Percentiles rank a stretch among this genome's conserved stretches.
phyloP scores from a whole-genome alignment of 2,888 invertebrate species.

The Neuroscelio doddi region DNA sequence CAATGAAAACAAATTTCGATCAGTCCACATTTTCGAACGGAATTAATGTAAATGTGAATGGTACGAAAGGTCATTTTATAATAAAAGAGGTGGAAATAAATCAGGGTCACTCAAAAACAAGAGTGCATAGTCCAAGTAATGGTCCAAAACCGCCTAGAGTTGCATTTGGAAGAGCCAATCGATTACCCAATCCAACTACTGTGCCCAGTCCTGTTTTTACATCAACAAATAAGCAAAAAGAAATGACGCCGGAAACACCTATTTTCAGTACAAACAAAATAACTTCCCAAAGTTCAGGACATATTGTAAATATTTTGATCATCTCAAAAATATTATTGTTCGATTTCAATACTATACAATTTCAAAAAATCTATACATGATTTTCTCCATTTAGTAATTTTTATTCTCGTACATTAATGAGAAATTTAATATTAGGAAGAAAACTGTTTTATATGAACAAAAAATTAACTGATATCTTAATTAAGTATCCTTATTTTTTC shows the following conservation, averaged over 20 bases:
- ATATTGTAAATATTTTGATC: constrained; percentile 2
- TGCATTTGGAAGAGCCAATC: constrained; percentile 20
- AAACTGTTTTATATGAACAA: too few relatives aligned
- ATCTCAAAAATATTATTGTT: too few relatives aligned
- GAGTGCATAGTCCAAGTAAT: constrained; percentile 22
- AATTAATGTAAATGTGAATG: constrained; percentile 54
- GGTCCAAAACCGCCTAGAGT: constrained; percentile 32
- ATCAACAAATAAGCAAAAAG: background rate
- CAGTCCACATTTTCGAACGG: constrained; percentile 24
- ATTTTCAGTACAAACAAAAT: too few relatives aligned
- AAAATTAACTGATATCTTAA: too few relatives aligned
- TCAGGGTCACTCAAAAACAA: constrained; percentile 59
- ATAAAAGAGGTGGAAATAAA: constrained; percentile 54
- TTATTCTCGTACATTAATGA: too few relatives aligned
- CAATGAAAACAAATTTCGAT: background rate
- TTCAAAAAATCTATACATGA: too few relatives aligned
- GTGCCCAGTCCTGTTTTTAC: constrained; percentile 3
- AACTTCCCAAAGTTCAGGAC: background rate
- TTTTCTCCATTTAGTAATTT: too few relatives aligned
- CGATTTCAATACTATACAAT: too few relatives aligned
- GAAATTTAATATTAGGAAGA: too few relatives aligned
- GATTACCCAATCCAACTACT: constrained; percentile 1
- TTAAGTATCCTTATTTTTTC: too few relatives aligned
- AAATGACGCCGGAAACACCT: too few relatives aligned
- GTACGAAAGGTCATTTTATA: constrained; percentile 54